Base-by-base conservation (phyloP, 2,113 vertebrate species). In the Cervus canadensis region DNA sequence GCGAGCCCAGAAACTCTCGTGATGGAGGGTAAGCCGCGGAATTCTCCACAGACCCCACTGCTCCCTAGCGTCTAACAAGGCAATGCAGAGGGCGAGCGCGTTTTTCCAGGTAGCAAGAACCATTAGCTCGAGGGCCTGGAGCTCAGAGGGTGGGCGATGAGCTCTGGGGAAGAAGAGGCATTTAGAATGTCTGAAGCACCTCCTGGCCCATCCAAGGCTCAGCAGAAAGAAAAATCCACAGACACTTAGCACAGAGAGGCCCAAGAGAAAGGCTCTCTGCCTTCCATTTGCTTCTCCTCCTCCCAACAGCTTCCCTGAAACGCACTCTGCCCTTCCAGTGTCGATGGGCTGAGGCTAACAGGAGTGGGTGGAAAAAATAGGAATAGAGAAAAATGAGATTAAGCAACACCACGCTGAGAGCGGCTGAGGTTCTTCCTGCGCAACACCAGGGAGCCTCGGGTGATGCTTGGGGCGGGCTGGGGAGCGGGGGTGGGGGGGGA, bases 321-420 rank as follows among this genome's bases (percentile, higher is more conserved):
- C 40, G 30, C 84, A 8, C 9, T n/a, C 81, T 6, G 28, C 43
- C 54, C 64, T 89, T 95, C 74, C 78, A 45, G 56, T 1, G 5
- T 60, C 59, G 52, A 94, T 93, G 96, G 91, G 91, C 64, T 64
- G 78, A 62, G 78, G 67, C 86, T 93, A 88, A 87, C 7, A 19
- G 57, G 23, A 82, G 67, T 91, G 95, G 92, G 94, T 86, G 64
- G 92, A 87, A 95, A 96, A 84, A 96, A 98, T n/a, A 94, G 97
- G 98, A 97, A 97, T 71, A 97, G 90, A 96, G 92, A 90, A 97
- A 92, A 96, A 95, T 26, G 92, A 96, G 45, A 96, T 88, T 90
- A 86, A 96, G 95, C 36, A 94, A 90, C 9, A 60, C 26, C 45
- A n/a, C 59, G 16, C 2, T 1, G 30, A 95, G 50, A 71, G 1